Base-by-base conservation (phyloP, 1,140 invertebrate species). In the Mizuhopecten yessoensis region DNA sequence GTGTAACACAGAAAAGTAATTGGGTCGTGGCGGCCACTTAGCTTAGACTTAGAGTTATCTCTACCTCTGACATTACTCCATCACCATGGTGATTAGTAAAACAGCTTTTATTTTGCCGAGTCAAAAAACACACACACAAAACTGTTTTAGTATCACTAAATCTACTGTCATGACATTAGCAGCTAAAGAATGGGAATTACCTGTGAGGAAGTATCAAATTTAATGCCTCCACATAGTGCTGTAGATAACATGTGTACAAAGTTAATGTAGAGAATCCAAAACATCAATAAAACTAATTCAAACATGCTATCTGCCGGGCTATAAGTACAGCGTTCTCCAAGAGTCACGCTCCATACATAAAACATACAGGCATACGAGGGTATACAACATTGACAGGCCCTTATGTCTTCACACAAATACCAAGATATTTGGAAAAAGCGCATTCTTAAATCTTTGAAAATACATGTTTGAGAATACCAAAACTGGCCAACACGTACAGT, bases 101-200 rank as follows among this genome's bases (percentile, higher is more conserved):
- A 39, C 36, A 39, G 5, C 36, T 7, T 7, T 39, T 39, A 39
- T 39, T 39, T 39, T 13, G 11, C 57, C 17, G 42, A 75, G 57
- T 75, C 23, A 29, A 75, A 75, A 75, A n/a, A n/a, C n/a, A 75
- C n/a, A 75, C 57, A 75, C 57, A 75, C n/a, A 75, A 75, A 75
- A 39, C 36, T 29, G 29, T n/a, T 49, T 29, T n/a, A 29, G n/a
- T 75, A 75, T 75, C 57, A 29, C 1, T 29, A 11, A 0, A 75
- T 29, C 57, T 75, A 17, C 23, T 75, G n/a, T 75, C n/a, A 57
- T 57, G 45, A 57, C 45, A 75, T 75, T 7, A 75, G 57, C 57
- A n/a, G 57, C 5, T 75, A 75, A 75, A 11, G 57, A 75, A 75
- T 75, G 57, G 57, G 29, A 17, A 29, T n/a, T 29, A 11, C 3